Percentiles rank a stretch among this genome's conserved stretches.
These are phyloP conservation scores for Furcula furcula DNA, from an alignment of 2,888 invertebrate species.

Conservation along the genomic window DNA sequence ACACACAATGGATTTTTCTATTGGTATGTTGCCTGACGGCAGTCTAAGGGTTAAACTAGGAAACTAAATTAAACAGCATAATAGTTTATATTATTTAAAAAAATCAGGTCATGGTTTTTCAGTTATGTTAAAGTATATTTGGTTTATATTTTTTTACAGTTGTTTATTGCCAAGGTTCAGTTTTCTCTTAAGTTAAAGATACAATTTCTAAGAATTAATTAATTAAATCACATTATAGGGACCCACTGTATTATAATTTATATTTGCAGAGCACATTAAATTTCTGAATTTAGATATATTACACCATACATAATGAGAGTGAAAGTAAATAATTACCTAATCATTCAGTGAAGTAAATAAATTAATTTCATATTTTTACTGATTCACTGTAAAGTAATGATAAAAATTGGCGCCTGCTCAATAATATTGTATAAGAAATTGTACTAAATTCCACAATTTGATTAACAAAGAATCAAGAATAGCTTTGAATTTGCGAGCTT, in stretches of 20 bases:
- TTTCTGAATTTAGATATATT: too few species aligned
- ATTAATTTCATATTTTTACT: constrained; percentile 1
- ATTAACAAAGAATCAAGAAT: constrained; percentile 57
- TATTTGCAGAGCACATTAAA: too few species aligned
- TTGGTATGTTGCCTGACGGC: too few species aligned
- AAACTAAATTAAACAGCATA: background rate
- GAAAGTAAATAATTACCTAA: too few species aligned
- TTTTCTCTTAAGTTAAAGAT: background rate
- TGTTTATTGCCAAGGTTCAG: background rate
- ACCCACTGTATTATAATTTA: too few species aligned
- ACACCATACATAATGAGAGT: too few species aligned
- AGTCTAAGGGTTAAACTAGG: too few species aligned
- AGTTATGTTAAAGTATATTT: constrained; percentile 1
- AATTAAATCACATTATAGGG: too few species aligned
- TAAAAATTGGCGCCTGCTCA: constrained; percentile 55
- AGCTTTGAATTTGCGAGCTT: constrained; percentile 14
- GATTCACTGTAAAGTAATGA: constrained; percentile 13
- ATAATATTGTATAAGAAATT: constrained; percentile 46
- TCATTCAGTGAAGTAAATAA: too few species aligned
- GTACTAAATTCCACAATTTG: constrained; percentile 60
- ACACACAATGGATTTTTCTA: too few species aligned
- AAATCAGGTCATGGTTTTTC: constrained; percentile 24
- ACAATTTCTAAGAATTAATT: too few species aligned
- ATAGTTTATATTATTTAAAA: background rate
- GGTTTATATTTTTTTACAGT: background rate